Conservation (phyloP, 1,140 invertebrate genomes). For the Centruroides vittatus region DNA sequence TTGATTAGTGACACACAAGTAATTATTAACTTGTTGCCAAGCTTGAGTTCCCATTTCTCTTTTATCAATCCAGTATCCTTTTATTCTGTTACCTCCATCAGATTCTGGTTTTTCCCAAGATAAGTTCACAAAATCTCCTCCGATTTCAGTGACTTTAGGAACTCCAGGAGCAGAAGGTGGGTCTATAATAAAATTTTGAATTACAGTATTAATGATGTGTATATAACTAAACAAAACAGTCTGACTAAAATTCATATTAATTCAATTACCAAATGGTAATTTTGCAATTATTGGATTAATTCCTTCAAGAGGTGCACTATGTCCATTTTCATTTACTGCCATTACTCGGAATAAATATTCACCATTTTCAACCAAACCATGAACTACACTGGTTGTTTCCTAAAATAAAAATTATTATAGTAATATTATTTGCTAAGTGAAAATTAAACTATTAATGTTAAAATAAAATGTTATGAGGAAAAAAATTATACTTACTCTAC, state of each 20-base stretch:
- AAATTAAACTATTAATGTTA: background rate
- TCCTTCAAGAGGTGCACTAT: conserved; percentile 79
- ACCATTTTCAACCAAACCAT: conserved; percentile 89
- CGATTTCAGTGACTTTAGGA: conserved; percentile 82
- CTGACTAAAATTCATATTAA: background rate
- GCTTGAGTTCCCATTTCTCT: conserved; percentile 68
- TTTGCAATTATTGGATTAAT: conserved; percentile 84
- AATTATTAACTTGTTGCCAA: conserved; percentile 86
- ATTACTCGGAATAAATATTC: conserved; percentile 94
- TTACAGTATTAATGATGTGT: background rate
- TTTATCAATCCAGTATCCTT: conserved; percentile 95
- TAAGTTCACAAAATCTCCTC: conserved; percentile 93
- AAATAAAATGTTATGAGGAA: background rate
- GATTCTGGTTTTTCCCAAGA: conserved; percentile 85
- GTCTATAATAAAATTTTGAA: conserved; percentile 31
- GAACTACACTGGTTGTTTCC: conserved; percentile 73
- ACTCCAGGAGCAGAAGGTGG: conserved; percentile 78
- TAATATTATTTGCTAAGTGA: background rate
- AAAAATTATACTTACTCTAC: conserved; percentile 12
- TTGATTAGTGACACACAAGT: conserved; percentile 21
- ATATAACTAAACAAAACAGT: background rate
- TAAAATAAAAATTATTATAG: conserved; percentile 2
- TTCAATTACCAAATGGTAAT: conserved; percentile 53
- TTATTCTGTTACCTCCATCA: conserved; percentile 88
- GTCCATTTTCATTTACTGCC: conserved; percentile 98